These are phyloP conservation scores for Thaleichthys pacificus DNA, from an alignment of 2,797 vertebrate species.

Conservation along the genomic window DNA sequence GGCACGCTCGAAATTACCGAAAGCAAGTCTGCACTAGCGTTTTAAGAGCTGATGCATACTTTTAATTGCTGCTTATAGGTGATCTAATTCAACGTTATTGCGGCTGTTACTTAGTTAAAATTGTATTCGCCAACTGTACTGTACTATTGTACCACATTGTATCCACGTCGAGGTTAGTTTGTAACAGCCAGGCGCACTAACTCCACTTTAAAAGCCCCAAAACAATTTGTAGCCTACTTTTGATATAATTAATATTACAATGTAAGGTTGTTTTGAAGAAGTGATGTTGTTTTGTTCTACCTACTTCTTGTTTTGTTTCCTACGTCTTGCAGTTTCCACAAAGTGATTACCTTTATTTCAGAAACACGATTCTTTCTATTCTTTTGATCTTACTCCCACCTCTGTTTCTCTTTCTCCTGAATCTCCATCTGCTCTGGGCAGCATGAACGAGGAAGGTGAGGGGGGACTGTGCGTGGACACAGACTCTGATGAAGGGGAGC, in stretches of 20 bases:
- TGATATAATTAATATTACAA: neutral
- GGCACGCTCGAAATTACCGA: too few relatives aligned
- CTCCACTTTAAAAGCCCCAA: neutral
- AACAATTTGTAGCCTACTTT: neutral
- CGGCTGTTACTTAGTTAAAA: too few relatives aligned
- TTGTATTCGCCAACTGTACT: too few relatives aligned
- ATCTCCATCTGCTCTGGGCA: slow-evolving; percentile 21
- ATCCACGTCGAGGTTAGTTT: neutral
- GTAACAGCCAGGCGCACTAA: neutral
- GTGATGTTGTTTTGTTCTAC: neutral
- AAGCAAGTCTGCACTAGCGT: neutral
- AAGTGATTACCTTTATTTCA: neutral
- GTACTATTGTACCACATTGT: neutral
- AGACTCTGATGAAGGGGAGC: slow-evolving; percentile 77
- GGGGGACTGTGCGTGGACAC: slow-evolving; percentile 72
- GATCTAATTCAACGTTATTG: neutral
- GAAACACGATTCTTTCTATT: neutral
- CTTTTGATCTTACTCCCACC: neutral
- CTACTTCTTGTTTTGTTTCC: neutral
- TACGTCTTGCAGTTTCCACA: neutral
- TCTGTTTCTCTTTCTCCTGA: neutral
- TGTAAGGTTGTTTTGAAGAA: neutral
- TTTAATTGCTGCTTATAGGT: neutral
- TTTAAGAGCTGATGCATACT: neutral
- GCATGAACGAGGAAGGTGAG: slow-evolving; percentile 75